These are phyloP conservation scores for Eristalinus sepulchralis DNA, from an alignment of 2,888 invertebrate genomes.

Conservation along the genomic window DNA sequence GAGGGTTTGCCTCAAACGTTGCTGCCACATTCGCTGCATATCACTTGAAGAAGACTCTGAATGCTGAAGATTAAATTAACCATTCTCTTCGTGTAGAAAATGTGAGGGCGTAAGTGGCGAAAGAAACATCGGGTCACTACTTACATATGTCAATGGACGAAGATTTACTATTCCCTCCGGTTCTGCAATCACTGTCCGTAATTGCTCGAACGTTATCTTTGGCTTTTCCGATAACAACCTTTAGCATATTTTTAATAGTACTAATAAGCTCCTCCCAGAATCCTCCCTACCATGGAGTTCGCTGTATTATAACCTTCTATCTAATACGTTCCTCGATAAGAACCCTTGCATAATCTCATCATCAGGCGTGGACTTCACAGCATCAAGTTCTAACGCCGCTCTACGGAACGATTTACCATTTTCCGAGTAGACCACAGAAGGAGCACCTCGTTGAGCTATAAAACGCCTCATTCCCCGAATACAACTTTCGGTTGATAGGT, in stretches of 20 bases:
- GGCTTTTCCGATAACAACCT: neutral
- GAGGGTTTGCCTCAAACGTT: neutral
- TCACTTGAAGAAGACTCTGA: too few species aligned
- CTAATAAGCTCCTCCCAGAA: neutral
- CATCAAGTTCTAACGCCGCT: neutral
- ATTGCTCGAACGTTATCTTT: neutral
- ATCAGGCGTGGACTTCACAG: too few species aligned
- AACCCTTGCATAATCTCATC: too few species aligned
- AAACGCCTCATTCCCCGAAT: conserved; percentile 13
- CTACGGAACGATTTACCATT: neutral
- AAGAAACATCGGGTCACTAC: neutral
- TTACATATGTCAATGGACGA: neutral
- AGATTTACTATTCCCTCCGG: neutral
- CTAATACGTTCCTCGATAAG: neutral
- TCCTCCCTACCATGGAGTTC: neutral
- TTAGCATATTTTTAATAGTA: neutral
- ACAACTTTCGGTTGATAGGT: neutral
- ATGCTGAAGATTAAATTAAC: too few species aligned
- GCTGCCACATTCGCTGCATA: too few species aligned
- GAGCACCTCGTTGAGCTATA: neutral
- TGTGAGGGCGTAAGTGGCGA: conserved; percentile 25
- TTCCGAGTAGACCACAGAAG: neutral
- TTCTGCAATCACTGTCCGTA: neutral
- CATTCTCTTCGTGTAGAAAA: neutral
- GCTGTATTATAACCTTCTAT: neutral